Conservation (phyloP, 1,140 invertebrate species). For the Trichoplusia ni region DNA sequence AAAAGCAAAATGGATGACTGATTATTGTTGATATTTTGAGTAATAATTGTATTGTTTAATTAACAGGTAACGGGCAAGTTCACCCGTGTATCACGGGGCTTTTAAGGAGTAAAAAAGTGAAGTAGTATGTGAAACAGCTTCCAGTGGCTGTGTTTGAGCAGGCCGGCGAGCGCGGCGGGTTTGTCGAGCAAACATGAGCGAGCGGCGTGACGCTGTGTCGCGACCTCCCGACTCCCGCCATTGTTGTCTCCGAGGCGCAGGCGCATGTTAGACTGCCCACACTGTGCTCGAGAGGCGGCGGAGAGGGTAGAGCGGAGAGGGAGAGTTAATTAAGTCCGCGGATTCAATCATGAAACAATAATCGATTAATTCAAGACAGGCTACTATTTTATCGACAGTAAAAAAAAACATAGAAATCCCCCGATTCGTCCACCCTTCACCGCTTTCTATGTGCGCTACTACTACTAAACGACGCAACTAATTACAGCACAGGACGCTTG, state of each 20-base stretch:
- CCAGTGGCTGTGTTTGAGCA: constrained; percentile 38
- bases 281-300: neutral
- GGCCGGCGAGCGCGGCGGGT: constrained; percentile 10
- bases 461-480: too few relatives aligned
- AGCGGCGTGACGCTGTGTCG: constrained; percentile 27
- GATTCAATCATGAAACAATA: too few relatives aligned
- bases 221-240: constrained; percentile 32
- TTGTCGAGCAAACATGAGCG: constrained; percentile 35
- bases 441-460: too few relatives aligned
- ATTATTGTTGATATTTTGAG: too few relatives aligned
- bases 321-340: too few relatives aligned
- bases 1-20: too few relatives aligned
- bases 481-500: too few relatives aligned
- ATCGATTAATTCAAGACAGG: too few relatives aligned
- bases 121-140: constrained; percentile 43
- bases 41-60: too few relatives aligned
- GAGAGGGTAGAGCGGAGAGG: neutral
- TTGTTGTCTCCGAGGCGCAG: constrained; percentile 29
- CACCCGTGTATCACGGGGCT: constrained; percentile 16
- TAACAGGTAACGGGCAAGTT: neutral
- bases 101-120: constrained; percentile 33
- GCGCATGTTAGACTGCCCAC: neutral
- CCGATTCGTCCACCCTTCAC: too few relatives aligned
- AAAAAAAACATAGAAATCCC: too few relatives aligned
- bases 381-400: too few relatives aligned